Evolutionary conservation across 2,888 invertebrate species (phyloP), one percentile per base, ranked within the genome.

Genomic region (Ophion slaviceki): DNA sequence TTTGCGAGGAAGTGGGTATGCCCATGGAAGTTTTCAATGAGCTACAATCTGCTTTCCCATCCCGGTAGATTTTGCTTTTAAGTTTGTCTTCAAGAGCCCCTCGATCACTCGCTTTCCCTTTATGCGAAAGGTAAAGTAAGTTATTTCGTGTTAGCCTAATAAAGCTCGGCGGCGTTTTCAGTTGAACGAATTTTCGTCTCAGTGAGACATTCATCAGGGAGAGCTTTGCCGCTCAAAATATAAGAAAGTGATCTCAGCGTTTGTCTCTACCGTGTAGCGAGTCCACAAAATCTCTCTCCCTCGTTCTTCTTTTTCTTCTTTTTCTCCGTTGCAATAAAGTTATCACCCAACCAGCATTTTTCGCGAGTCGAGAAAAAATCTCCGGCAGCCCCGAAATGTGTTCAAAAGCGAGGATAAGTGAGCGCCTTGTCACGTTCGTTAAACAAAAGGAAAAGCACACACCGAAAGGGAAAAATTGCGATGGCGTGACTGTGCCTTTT

Each of bases 401-500:
- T 57, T 67, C 32, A n/a, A 53, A 53, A 77, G 67, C 40, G 24
- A 67, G 20, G 45, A 36, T 53, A 61, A 61, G 53, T 32, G 47
- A 66, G 24, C 62, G 62, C 68, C 62, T 32, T 61, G 84, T 84
- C 84, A 84, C 80, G 80, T 72, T 67, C 53, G 17, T 66, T 24
- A 36, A 64, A 47, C 62, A 17, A 80, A 40, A 62, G 24, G 7
- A 57, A 70, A 62, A 53, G 78, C 3, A 20, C 4, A 32, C 20
- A 67, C 67, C 36, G 53, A 40, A 20, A 45, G 67, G 36, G n/a
- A 76, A 45, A 84, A 66, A 84, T 80, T 80, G 80, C 71, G 66
- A 84, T 76, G 76, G 84, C 84, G 80, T 76, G 80, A 80, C 80
- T 47, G 45, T 76, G 76, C 66, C 64, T 76, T 76, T 76, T 57